Evolutionary conservation across 2,797 vertebrate genomes (phyloP).

Genomic region (Enteromius mattozi): DNA sequence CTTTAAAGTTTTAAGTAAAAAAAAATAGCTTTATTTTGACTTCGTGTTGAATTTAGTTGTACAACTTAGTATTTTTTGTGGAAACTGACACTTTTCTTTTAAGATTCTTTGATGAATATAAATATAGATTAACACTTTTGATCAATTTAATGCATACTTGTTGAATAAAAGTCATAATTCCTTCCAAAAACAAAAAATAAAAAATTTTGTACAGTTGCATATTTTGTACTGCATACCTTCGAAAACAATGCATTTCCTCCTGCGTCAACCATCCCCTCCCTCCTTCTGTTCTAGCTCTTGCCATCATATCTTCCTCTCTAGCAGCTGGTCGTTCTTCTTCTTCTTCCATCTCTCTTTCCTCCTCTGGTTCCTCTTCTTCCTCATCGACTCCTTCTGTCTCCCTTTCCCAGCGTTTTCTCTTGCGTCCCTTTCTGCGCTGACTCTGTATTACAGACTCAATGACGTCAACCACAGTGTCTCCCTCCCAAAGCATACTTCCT

Average conservation of each 20-base stretch:
- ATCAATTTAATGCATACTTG: not conserved
- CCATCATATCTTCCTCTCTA: slow-evolving; percentile 70
- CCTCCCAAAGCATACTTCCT: slow-evolving; percentile 69
- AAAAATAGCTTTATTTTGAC: too few relatives aligned
- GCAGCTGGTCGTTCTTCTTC: slow-evolving; percentile 66
- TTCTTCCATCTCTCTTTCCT: slow-evolving; percentile 49
- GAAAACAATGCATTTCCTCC: slow-evolving; percentile 78
- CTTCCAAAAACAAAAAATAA: not conserved
- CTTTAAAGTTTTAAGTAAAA: too few relatives aligned
- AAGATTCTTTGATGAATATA: not conserved
- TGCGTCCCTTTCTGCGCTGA: slow-evolving; percentile 82
- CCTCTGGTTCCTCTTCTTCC: slow-evolving; percentile 57
- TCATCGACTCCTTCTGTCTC: slow-evolving; percentile 74
- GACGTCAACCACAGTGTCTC: slow-evolving; percentile 84
- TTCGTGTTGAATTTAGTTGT: not conserved
- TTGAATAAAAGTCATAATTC: not conserved
- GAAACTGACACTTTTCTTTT: not conserved
- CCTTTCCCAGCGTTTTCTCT: slow-evolving; percentile 82
- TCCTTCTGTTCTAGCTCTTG: slow-evolving; percentile 53
- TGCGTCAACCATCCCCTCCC: slow-evolving; percentile 73
- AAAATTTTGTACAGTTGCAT: too few relatives aligned
- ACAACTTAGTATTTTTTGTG: not conserved
- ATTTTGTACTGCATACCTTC: slow-evolving; percentile 65
- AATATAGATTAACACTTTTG: not conserved
- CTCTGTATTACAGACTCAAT: slow-evolving; percentile 96